Base-by-base conservation (phyloP, 1,140 invertebrate genomes). In the Centruroides sculpturatus region DNA sequence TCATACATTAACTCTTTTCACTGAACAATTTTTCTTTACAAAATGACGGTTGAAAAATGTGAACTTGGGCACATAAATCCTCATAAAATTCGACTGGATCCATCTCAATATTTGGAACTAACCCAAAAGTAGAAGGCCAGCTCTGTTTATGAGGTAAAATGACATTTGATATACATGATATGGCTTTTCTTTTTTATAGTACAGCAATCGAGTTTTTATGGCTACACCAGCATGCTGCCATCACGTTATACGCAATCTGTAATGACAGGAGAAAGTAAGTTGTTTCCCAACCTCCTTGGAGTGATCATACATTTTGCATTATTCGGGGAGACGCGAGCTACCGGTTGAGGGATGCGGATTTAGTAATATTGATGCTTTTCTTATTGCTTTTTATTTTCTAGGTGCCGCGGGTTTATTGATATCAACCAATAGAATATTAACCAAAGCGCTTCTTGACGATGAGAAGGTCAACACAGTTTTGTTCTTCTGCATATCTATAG, bases 141-240 rank as follows among this genome's bases (percentile, higher is more conserved):
- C 12, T 11, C 50, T 13, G 5, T 51, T 51, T 41, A 41, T 41
- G 41, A 41, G 5, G 41, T 41, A 41, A 41, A 23, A 41, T 8
- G 41, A 41, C 41, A 41, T 5, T 4, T 41, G 41, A 23, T 41
- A 8, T 41, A 41, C 41, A 41, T 41, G 3, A 6, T 41, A 8
- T 41, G 41, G 41, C 8, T 41, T 41, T 8, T 41, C 41, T 41
- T 23, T n/a, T 41, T 75, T 77, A 59, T 70, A 78, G 85, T 93
- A 54, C 91, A 94, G 73, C 91, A 94, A 75, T 91, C 89, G 0
- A 92, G 89, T 73, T 93, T 92, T 74, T 94, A 94, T 72, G 90
- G 90, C 8, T 93, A 91, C 70, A 90, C 89, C 3, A 90, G 89
- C 61, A 92, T 92, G 83, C 75, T 94, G 59, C 91, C 91, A 13